phyloP scores from a whole-genome alignment of 2,113 vertebrate genomes.

The Peromyscus leucopus region DNA sequence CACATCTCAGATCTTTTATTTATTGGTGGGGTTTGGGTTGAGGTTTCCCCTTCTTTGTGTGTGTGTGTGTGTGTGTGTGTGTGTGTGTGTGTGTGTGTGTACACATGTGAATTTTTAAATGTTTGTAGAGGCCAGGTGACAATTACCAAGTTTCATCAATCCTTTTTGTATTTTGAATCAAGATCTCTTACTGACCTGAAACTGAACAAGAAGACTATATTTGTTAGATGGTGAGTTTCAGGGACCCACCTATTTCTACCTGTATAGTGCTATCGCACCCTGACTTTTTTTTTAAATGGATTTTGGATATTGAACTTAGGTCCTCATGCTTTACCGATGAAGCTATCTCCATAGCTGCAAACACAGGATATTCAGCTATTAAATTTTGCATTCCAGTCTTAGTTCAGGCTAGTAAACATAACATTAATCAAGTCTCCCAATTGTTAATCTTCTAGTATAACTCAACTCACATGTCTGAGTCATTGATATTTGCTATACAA shows the following conservation, averaged over 20 bases:
- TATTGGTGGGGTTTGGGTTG: neutral
- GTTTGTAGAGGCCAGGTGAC: neutral
- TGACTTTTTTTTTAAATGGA: neutral
- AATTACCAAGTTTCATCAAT: neutral
- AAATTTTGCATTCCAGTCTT: neutral
- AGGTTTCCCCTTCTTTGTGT: neutral
- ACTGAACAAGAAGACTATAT: neutral
- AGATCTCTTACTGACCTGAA: neutral
- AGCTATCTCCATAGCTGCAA: neutral
- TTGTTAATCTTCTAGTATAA: neutral
- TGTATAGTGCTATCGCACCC: neutral
- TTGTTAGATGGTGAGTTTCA: neutral
- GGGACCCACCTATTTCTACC: neutral
- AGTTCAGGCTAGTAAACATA: neutral
- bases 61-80: neutral
- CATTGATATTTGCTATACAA: neutral
- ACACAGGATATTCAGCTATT: neutral
- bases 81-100: neutral
- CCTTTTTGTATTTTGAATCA: neutral
- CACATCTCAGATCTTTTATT: neutral
- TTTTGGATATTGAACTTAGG: neutral
- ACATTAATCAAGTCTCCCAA: neutral
- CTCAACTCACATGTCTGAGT: neutral
- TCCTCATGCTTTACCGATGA: too few relatives aligned
- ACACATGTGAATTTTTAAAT: neutral